These are phyloP conservation scores for Phortica variegata DNA, from an alignment of 1,140 invertebrate genomes.

Conservation along the genomic window DNA sequence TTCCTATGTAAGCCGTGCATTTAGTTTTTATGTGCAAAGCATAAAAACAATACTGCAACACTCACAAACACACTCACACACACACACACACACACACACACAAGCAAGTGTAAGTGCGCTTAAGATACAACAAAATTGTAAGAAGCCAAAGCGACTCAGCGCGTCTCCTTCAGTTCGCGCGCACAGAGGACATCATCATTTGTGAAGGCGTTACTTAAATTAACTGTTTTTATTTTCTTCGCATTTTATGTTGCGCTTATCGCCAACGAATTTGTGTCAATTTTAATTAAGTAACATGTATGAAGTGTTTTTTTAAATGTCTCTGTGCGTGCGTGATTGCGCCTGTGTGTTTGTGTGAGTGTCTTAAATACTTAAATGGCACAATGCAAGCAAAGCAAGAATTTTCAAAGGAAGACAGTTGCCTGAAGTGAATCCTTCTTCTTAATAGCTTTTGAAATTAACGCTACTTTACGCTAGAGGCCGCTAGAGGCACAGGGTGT, in stretches of 20 bases:
- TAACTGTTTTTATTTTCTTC: not conserved
- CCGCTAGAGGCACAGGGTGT: conserved; percentile 1
- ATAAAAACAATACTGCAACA: not conserved
- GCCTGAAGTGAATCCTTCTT: too few relatives aligned
- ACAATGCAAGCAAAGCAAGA: too few relatives aligned
- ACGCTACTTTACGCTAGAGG: not conserved
- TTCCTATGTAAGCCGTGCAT: not conserved
- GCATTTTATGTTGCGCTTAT: not conserved
- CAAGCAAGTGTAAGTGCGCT: not conserved
- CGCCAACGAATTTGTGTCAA: conserved; percentile 2
- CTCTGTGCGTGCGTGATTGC: too few relatives aligned
- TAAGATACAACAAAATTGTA: not conserved
- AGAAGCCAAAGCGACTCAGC: not conserved
- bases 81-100: not conserved
- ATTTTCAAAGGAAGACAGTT: too few relatives aligned
- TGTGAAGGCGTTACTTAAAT: not conserved
- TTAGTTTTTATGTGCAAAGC: not conserved
- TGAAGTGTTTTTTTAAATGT: too few relatives aligned
- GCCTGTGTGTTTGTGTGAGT: too few relatives aligned
- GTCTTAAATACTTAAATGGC: too few relatives aligned
- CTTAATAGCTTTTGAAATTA: too few relatives aligned
- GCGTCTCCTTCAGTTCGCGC: too few relatives aligned
- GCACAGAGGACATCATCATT: too few relatives aligned
- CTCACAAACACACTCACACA: not conserved
- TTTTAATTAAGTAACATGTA: conserved; percentile 11